Percentiles rank a stretch among this genome's conserved stretches.
These are phyloP conservation scores for Corvus cornix DNA, from an alignment of 2,113 vertebrate species.

Conservation along the genomic window DNA sequence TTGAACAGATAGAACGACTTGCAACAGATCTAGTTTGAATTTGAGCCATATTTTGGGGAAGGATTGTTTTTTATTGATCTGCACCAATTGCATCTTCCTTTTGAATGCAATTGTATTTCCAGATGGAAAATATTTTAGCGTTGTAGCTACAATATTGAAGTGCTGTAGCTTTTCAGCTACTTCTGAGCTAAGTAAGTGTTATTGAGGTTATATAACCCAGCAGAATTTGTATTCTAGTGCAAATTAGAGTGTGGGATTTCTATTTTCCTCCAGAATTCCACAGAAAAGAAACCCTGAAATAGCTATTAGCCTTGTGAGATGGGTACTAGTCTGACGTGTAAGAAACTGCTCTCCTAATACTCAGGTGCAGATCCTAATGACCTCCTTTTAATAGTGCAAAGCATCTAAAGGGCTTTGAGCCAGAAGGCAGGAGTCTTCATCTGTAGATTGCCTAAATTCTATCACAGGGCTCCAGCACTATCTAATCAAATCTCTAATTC, in stretches of 20 bases:
- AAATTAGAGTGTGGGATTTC: not conserved
- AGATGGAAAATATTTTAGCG: not conserved
- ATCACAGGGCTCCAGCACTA: not conserved
- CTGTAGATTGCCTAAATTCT: not conserved
- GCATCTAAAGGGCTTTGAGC: not conserved
- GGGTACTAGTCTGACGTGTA: not conserved
- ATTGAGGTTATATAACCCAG: not conserved
- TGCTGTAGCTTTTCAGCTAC: not conserved
- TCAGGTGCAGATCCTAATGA: not conserved
- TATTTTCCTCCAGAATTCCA: not conserved
- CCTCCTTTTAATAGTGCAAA: not conserved
- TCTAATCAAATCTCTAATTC: not conserved
- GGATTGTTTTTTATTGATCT: not conserved
- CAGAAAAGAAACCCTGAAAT: not conserved
- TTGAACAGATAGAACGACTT: not conserved
- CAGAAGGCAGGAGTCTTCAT: not conserved
- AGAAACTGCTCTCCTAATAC: not conserved
- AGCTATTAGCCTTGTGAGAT: not conserved
- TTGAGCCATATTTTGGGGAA: not conserved
- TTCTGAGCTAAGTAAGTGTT: not conserved
- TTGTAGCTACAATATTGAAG: not conserved
- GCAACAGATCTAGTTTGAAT: not conserved
- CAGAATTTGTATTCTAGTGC: not conserved
- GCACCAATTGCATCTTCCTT: not conserved
- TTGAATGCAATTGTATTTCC: not conserved